Evolutionary conservation across 2,113 vertebrate species (phyloP), one percentile per base, ranked within the genome.

Genomic region (Pelodiscus sinensis): DNA sequence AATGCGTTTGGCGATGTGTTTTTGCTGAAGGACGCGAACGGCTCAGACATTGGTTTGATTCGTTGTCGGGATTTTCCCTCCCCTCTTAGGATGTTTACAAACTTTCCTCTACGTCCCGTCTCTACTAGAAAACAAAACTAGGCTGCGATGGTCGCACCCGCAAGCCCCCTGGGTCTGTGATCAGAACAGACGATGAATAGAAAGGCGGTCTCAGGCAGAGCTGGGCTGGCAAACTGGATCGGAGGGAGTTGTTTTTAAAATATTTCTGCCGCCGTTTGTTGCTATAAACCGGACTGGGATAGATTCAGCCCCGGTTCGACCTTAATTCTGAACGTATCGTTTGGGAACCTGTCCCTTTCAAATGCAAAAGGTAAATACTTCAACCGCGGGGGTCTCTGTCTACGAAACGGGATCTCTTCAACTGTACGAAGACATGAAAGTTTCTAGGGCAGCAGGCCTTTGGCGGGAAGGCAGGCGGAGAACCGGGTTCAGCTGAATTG

Each of bases 11-110:
- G 19, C 89, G 77, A 93, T 57, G 31, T 27, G n/a, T 81, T 93
- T 87, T 58, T 54, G 7, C 80, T 91, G 77, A 91, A 96, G 90
- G 91, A 95, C 90, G 85, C 50, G 57, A 90, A 44, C 15, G 84
- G 21, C 24, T 14, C 22, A 6, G 50, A 7, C 6, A 38, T 75
- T 31, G 3, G 15, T 27, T 31, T 62, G 14, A 14, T 18, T 38
- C 54, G 38, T 21, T 50, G 22, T 68, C 16, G 50, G 38, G 68
- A n/a, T n/a, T 25, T 22, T n/a, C 3, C 65, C 50, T 52, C n/a
- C 21, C 29, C 9, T 10, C 29, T 19, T 62, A 50, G 62, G 14
- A 9, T 44, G 44, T 44, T 44, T 44, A 44, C 44, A 9, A 29
- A 83, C 29, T 82, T 52, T 31, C 18, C 57, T 21, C 25, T 52